A percentile compares a stretch with the other conserved stretches of the same genome.
These are phyloP conservation scores for Zosterops pallidus DNA, from an alignment of 2,113 vertebrate species.

Conservation along the genomic window DNA sequence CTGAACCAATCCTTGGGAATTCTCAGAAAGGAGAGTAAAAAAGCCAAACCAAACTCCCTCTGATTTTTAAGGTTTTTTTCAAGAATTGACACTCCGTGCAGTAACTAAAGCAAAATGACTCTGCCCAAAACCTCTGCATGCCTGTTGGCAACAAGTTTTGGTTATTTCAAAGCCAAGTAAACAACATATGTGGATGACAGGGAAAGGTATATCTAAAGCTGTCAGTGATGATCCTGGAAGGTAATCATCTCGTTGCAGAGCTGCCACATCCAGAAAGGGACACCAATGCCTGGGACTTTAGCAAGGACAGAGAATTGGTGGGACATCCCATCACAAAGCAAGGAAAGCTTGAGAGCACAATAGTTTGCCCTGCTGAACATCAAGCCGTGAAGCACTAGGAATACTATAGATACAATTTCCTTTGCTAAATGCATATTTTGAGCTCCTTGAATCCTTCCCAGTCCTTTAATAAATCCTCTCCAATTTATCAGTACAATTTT, in stretches of 20 bases:
- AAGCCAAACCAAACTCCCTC: accelerated
- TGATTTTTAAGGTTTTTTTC: background rate
- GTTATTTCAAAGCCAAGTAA: background rate
- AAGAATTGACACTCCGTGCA: background rate
- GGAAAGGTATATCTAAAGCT: background rate
- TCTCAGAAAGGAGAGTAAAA: background rate
- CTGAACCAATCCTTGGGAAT: background rate
- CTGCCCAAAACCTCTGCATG: background rate
- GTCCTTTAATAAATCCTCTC: background rate
- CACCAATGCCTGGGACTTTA: background rate
- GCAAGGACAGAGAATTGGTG: background rate
- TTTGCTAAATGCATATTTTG: background rate
- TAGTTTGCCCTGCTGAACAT: background rate
- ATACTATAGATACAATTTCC: background rate
- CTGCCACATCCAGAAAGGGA: background rate
- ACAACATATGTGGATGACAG: background rate
- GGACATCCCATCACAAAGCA: background rate
- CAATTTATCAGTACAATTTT: background rate
- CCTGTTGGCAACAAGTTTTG: background rate
- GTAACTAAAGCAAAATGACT: background rate
- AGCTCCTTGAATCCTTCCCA: background rate
- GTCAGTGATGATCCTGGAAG: background rate
- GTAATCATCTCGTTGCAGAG: background rate
- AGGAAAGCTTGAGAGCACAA: background rate
- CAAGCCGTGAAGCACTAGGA: background rate